phyloP scores from a whole-genome alignment of 1,140 invertebrate genomes.

The Drosophila fuyamai region DNA sequence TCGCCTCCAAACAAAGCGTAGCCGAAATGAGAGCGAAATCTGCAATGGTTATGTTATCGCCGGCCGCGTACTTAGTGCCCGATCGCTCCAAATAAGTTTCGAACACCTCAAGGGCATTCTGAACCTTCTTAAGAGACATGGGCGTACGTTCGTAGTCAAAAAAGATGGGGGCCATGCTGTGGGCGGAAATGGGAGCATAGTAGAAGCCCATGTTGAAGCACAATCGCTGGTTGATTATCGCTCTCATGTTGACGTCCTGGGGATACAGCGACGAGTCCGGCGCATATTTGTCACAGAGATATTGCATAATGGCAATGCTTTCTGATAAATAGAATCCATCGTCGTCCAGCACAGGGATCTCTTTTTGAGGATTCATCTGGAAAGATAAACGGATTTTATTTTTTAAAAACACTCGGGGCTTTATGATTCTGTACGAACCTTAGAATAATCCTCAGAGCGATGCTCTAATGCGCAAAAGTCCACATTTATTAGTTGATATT shows the following conservation, averaged over 20 bases:
- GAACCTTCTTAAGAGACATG: conserved; percentile 87
- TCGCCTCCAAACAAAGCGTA: conserved; percentile 90
- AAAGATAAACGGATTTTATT: conserved; percentile 5
- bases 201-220: conserved; percentile 91
- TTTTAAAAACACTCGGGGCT: background rate
- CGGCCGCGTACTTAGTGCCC: conserved; percentile 88
- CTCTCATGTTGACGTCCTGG: conserved; percentile 87
- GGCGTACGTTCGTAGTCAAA: conserved; percentile 89
- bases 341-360: conserved; percentile 91
- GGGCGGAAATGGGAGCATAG: conserved; percentile 88
- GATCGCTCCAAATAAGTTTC: conserved; percentile 88
- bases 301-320: conserved; percentile 91
- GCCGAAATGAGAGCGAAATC: conserved; percentile 89
- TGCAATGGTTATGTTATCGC: conserved; percentile 89
- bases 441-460: conserved; percentile 88
- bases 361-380: conserved; percentile 92
- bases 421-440: conserved; percentile 85
- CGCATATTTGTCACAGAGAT: conserved; percentile 90
- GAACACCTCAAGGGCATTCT: conserved; percentile 88
- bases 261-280: conserved; percentile 88
- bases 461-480: conserved; percentile 89
- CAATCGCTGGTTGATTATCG: conserved; percentile 90
- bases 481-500: conserved; percentile 88
- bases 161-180: conserved; percentile 88
- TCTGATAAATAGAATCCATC: conserved; percentile 90